A percentile compares a stretch with the other conserved stretches of the same genome.
These are phyloP conservation scores for Pteronotus mesoamericanus DNA, from an alignment of 2,797 vertebrate species.

Conservation along the genomic window DNA sequence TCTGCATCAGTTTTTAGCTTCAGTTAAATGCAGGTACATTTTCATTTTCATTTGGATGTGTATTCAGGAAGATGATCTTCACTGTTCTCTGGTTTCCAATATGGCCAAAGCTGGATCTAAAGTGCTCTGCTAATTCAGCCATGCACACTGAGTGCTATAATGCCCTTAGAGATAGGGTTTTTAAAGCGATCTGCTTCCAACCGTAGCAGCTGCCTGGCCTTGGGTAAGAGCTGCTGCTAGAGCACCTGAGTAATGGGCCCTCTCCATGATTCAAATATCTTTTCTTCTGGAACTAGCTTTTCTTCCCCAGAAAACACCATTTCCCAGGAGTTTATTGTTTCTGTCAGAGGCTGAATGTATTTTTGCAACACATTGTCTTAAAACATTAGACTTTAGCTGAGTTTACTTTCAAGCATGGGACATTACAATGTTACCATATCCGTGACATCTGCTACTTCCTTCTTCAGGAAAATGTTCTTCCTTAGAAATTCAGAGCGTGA, in stretches of 20 bases:
- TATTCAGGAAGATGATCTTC: not conserved
- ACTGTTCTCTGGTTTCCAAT: not conserved
- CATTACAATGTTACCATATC: not conserved
- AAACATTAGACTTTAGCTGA: not conserved
- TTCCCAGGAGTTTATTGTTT: not conserved
- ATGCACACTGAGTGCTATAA: not conserved
- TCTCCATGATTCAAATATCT: not conserved
- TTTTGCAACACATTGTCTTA: not conserved
- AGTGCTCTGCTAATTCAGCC: not conserved
- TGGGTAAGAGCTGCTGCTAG: not conserved
- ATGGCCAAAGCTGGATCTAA: not conserved
- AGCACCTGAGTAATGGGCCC: not conserved
- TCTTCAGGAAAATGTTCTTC: not conserved
- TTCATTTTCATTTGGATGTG: slow-evolving; percentile 9
- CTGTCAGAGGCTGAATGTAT: not conserved
- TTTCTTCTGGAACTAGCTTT: not conserved
- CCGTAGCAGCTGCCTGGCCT: not conserved
- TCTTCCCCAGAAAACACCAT: not conserved
- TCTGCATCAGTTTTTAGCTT: not conserved
- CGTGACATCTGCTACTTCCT: not conserved
- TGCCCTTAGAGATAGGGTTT: not conserved
- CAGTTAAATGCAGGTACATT: not conserved
- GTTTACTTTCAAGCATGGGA: not conserved
- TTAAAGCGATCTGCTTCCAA: not conserved
- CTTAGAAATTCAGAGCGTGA: not conserved